phyloP scores from a whole-genome alignment of 2,113 vertebrate genomes.

The Macquaria ambigua region DNA sequence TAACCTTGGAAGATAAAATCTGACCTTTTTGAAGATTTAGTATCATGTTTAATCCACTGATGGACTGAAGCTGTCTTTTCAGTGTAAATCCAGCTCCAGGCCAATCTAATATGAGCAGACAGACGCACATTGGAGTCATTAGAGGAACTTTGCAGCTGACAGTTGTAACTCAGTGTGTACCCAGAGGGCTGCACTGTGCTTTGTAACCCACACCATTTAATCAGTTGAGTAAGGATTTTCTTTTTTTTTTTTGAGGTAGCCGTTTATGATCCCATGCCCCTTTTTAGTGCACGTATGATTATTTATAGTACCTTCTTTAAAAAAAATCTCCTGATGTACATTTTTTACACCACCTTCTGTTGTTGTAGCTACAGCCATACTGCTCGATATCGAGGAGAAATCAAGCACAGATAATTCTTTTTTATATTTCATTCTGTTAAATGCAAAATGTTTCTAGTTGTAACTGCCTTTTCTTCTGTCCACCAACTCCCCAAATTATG shows the following conservation, averaged over 20 bases:
- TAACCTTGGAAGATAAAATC: slow-evolving; percentile 39
- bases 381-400: background rate
- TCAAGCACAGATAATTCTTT: background rate
- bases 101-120: slow-evolving; percentile 65
- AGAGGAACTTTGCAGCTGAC: slow-evolving; percentile 59
- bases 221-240: slow-evolving; percentile 52
- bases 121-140: slow-evolving; percentile 70
- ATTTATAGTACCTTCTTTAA: background rate
- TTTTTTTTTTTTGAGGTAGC: background rate
- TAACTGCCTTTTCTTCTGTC: too few relatives aligned
- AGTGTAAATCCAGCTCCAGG: slow-evolving; percentile 47
- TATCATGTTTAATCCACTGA: slow-evolving; percentile 62
- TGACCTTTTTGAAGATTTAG: slow-evolving; percentile 54
- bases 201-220: slow-evolving; percentile 59
- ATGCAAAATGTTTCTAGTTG: background rate
- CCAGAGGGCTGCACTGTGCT: slow-evolving; percentile 54
- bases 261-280: background rate
- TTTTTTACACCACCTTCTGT: background rate
- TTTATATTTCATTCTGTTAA: background rate
- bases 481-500: background rate
- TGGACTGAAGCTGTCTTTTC: slow-evolving; percentile 57
- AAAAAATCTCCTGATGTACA: background rate
- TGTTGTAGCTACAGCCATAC: background rate
- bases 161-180: slow-evolving; percentile 53
- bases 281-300: background rate